Evolutionary conservation across 2,888 invertebrate species (phyloP).

Genomic region (Mythimna impura): DNA sequence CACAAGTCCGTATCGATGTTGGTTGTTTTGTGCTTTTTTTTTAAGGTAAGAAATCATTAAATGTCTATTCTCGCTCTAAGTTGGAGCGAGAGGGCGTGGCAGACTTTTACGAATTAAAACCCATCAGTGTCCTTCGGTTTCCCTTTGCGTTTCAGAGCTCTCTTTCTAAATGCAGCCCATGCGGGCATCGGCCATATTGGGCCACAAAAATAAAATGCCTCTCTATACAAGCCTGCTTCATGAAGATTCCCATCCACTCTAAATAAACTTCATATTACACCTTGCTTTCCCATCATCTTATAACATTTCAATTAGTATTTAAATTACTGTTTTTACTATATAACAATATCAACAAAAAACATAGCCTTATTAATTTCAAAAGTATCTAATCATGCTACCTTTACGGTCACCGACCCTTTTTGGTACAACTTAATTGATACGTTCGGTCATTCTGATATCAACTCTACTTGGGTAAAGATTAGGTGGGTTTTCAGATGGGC

Average conservation of each 20-base stretch:
- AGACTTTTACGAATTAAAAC: no score
- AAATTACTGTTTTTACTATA: constrained; percentile 58
- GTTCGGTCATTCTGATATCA: not conserved
- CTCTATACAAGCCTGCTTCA: not conserved
- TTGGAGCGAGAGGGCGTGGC: no score
- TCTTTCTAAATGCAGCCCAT: no score
- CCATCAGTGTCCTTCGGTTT: no score
- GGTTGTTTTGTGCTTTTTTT: no score
- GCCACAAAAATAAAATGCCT: not conserved
- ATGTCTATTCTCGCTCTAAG: no score
- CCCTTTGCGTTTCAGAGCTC: no score
- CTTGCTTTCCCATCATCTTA: constrained; percentile 22
- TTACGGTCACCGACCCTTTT: constrained; percentile 41
- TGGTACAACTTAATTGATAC: constrained; percentile 54
- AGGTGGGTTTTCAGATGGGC: constrained; percentile 35
- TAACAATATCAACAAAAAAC: constrained; percentile 50
- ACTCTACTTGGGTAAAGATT: not conserved
- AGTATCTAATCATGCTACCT: constrained; percentile 57
- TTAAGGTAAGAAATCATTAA: no score
- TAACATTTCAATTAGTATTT: constrained; percentile 48
- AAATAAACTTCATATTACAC: not conserved
- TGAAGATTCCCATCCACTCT: not conserved
- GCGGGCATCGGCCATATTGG: no score
- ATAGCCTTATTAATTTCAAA: constrained; percentile 59
- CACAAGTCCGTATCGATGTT: no score